Base-by-base conservation (phyloP, 1,140 invertebrate species). In the Dinothrombium tinctorium region DNA sequence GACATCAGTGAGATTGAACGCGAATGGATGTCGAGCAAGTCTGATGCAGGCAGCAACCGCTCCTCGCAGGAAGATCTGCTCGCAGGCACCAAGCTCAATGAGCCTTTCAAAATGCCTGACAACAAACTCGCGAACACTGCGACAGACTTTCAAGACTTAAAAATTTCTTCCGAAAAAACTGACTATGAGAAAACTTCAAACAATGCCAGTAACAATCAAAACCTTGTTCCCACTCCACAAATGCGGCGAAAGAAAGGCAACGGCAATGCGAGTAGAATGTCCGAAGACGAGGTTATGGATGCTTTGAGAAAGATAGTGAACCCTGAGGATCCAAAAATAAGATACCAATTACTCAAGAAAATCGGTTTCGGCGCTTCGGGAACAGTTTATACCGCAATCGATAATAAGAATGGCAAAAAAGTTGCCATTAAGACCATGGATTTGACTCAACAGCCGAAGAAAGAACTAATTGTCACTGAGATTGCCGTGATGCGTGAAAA, bases 361-460 rank as follows among this genome's bases (percentile, higher is more conserved):
- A 98, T 99, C 61, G 92, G 94, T 15, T 90, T 95, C 59, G 92
- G 94, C 20, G 92, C 92, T n/a, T 95, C 87, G 28, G 94, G 94
- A 15, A 94, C 84, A 12, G 94, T 99, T 12, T 98, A 80, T 57
- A 98, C 90, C 14, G 94, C 92, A 15, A 84, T 94, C 48, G 92
- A 98, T 61, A 84, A 86, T 8, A 82, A 81, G 2, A 98, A 90
- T 2, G 86, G 86, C 17, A 78, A 87, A 67, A 87, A 98, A 63
- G 92, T 99, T 25, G 94, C 94, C 41, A 98, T 99, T 53, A 99
- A 99, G 64, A 87, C 95, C 59, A 99, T 99, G 90, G 94, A 96
- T 64, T 64, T 99, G 42, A 79, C 83, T 23, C 82, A 94, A 56
- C 92, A 99, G 57, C 90, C 92, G 39, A 98, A 98, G 63, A 98